Evolutionary conservation across 2,797 vertebrate genomes (phyloP).

Genomic region (Ammospiza maritima): DNA sequence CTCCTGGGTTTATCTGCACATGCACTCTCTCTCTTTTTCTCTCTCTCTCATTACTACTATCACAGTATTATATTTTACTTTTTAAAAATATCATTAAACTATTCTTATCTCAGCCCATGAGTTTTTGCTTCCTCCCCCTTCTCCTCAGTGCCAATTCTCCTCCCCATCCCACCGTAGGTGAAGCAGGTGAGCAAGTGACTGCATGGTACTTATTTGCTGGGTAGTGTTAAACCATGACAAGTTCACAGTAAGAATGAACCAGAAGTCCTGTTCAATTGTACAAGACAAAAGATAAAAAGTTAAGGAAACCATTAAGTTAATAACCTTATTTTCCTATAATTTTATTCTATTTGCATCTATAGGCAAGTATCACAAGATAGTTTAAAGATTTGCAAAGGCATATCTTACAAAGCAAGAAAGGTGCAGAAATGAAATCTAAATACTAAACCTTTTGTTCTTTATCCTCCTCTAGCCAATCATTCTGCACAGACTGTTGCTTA

Average conservation of each 20-base stretch:
- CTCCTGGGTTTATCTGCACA: background rate
- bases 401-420: background rate
- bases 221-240: background rate
- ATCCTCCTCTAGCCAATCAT: background rate
- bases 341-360: background rate
- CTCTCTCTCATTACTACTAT: background rate
- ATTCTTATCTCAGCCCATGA: background rate
- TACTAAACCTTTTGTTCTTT: background rate
- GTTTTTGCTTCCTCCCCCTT: background rate
- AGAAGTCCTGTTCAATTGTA: background rate
- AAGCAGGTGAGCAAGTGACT: background rate
- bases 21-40: background rate
- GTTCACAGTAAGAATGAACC: background rate
- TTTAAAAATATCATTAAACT: background rate
- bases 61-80: background rate
- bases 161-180: background rate
- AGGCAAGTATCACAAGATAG: background rate
- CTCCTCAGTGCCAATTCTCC: rapidly evolving
- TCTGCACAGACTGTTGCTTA: background rate
- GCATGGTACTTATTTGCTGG: background rate
- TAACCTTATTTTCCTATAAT: background rate
- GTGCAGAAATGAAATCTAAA: background rate
- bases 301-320: background rate
- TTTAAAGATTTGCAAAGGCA: background rate
- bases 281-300: background rate